A percentile compares a stretch with the other conserved stretches of the same genome.
Evolutionary conservation across 2,888 invertebrate species (phyloP).

Genomic region (Drosophila subquinaria): DNA sequence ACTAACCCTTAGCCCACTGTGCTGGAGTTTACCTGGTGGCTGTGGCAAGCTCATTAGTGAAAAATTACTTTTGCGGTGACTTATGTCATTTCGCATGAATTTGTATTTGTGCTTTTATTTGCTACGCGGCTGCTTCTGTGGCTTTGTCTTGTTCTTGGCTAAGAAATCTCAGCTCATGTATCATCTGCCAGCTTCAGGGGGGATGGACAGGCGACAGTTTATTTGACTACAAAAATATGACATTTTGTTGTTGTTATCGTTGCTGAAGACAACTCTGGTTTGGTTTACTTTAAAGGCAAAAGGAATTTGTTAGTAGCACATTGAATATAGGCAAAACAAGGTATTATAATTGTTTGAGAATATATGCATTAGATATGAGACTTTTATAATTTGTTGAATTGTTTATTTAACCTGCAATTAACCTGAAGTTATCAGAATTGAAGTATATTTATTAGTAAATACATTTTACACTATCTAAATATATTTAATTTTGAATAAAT

Average conservation of each 20-base stretch:
- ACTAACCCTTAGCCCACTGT: constrained; percentile 32
- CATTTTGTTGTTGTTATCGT: constrained; percentile 22
- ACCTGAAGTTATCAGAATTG: too few species aligned
- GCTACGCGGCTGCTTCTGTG: constrained; percentile 47
- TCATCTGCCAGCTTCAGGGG: constrained; percentile 62
- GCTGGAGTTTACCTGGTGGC: constrained; percentile 42
- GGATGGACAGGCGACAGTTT: constrained; percentile 45
- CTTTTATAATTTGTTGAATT: neutral
- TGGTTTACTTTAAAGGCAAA: constrained; percentile 30
- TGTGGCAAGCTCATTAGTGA: constrained; percentile 76
- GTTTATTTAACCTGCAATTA: too few species aligned
- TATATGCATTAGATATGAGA: neutral
- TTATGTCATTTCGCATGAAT: constrained; percentile 76
- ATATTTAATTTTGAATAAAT: neutral
- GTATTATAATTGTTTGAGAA: neutral
- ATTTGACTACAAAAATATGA: constrained; percentile 60
- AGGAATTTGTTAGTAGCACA: too few species aligned
- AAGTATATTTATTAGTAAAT: too few species aligned
- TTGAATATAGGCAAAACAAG: neutral
- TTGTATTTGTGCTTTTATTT: constrained; percentile 72
- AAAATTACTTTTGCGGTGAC: constrained; percentile 80
- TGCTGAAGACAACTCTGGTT: constrained; percentile 8
- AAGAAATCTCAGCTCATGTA: constrained; percentile 68
- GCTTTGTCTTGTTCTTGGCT: constrained; percentile 36
- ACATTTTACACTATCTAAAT: too few species aligned